These are phyloP conservation scores for Limnephilus auricula DNA, from an alignment of 2,888 invertebrate species.

Conservation along the genomic window DNA sequence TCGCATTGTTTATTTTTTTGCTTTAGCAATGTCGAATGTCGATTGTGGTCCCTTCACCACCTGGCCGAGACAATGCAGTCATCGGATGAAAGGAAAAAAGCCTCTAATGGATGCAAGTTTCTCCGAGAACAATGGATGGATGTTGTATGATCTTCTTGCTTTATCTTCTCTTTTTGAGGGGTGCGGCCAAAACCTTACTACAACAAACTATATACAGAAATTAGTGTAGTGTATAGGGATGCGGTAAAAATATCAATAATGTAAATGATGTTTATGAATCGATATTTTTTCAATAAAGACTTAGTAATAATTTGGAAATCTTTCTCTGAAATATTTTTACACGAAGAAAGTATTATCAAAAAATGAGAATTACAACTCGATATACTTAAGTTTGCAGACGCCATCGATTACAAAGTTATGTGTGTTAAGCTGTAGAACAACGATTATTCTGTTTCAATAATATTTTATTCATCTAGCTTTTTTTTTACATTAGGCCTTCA, in stretches of 20 bases:
- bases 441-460: too few relatives aligned
- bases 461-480: too few relatives aligned
- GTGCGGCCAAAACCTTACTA: conserved; percentile 5
- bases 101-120: conserved; percentile 30
- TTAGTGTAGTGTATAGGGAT: background rate
- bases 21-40: conserved; percentile 17
- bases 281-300: background rate
- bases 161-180: conserved; percentile 21
- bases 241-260: background rate
- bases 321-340: too few relatives aligned
- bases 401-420: too few relatives aligned
- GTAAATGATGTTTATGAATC: background rate
- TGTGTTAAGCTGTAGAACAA: too few relatives aligned
- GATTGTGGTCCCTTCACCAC: conserved; percentile 28
- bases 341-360: too few relatives aligned
- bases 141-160: conserved; percentile 18
- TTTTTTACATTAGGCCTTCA: too few relatives aligned
- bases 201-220: background rate
- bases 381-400: too few relatives aligned
- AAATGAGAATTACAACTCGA: too few relatives aligned
- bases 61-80: conserved; percentile 37
- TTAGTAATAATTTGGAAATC: too few relatives aligned
- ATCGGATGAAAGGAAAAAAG: conserved; percentile 34
- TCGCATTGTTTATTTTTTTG: conserved; percentile 33
- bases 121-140: conserved; percentile 35